phyloP scores from a whole-genome alignment of 53 echinoderm and acorn worm species.

The Stichopus horrens region DNA sequence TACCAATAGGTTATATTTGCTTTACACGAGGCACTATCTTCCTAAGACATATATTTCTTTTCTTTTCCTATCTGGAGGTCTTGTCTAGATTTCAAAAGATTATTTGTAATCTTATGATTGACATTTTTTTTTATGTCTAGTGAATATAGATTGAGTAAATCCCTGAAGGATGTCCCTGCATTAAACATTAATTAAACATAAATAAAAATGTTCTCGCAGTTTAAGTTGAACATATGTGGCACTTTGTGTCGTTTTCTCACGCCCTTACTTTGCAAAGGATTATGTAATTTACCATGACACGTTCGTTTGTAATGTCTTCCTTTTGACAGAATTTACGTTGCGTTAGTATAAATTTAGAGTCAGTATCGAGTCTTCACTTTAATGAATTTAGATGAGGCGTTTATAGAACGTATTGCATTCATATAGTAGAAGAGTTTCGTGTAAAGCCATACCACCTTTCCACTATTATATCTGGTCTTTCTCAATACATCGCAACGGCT shows the following conservation, averaged over 20 bases:
- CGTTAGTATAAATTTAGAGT: too few species aligned
- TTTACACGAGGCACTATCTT: background rate
- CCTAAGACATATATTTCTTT: background rate
- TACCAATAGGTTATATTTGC: background rate
- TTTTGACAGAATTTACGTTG: too few species aligned
- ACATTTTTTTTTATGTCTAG: too few species aligned
- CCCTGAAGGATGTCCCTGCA: background rate
- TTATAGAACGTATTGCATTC: conserved; percentile 2
- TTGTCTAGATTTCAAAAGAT: background rate
- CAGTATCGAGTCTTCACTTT: background rate
- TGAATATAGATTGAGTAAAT: too few species aligned
- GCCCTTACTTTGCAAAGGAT: too few species aligned
- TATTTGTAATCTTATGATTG: background rate
- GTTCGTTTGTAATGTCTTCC: too few species aligned
- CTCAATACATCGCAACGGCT: background rate
- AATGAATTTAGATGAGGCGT: background rate
- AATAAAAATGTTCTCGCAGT: too few species aligned
- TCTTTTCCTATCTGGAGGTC: background rate
- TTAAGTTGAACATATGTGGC: too few species aligned
- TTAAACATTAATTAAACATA: background rate
- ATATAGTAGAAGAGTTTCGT: too few species aligned
- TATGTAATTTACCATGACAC: too few species aligned
- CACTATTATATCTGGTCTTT: background rate
- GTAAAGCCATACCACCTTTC: background rate
- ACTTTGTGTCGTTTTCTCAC: too few species aligned